Evolutionary conservation across 2,797 vertebrate genomes (phyloP).

Genomic region (Sphaeramia orbicularis): DNA sequence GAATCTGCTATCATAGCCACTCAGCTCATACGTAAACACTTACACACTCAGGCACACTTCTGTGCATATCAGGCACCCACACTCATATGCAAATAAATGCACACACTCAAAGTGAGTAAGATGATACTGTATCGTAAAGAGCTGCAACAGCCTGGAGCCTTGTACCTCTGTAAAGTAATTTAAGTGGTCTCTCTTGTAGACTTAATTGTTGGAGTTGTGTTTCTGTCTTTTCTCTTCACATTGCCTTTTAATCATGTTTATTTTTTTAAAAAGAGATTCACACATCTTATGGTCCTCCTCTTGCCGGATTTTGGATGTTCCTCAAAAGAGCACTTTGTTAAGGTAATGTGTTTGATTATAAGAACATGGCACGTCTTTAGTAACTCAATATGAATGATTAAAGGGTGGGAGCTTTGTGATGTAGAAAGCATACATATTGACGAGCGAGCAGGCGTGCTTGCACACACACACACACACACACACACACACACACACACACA

Average conservation of each 20-base stretch:
- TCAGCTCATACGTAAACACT: slow-evolving; percentile 43
- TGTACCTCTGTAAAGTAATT: slow-evolving; percentile 70
- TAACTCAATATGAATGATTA: slow-evolving; percentile 74
- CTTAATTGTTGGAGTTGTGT: slow-evolving; percentile 76
- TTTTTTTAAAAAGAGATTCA: slow-evolving; percentile 62
- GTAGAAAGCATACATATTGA: slow-evolving; percentile 68
- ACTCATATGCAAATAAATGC: slow-evolving; percentile 60
- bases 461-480: slow-evolving; percentile 22
- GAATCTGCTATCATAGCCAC: slow-evolving; percentile 58
- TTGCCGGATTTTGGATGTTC: slow-evolving; percentile 65
- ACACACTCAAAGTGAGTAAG: slow-evolving; percentile 43
- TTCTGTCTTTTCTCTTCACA: slow-evolving; percentile 68
- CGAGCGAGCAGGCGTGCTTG: slow-evolving; percentile 12
- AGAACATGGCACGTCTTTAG: slow-evolving; percentile 72
- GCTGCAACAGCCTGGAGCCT: slow-evolving; percentile 56
- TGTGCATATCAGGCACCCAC: slow-evolving; percentile 58
- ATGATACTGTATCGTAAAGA: slow-evolving; percentile 52
- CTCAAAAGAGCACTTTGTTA: slow-evolving; percentile 73
- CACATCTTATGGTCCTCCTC: slow-evolving; percentile 53
- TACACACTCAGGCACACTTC: slow-evolving; percentile 38
- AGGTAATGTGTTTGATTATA: slow-evolving; percentile 74
- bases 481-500: slow-evolving; percentile 4
- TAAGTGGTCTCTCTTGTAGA: slow-evolving; percentile 70
- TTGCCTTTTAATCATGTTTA: slow-evolving; percentile 76
- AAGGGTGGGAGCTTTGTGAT: slow-evolving; percentile 68